Percentiles rank a stretch among this genome's conserved stretches.
Evolutionary conservation across 2,113 vertebrate genomes (phyloP).

Genomic region (Cochlearius cochlearius): DNA sequence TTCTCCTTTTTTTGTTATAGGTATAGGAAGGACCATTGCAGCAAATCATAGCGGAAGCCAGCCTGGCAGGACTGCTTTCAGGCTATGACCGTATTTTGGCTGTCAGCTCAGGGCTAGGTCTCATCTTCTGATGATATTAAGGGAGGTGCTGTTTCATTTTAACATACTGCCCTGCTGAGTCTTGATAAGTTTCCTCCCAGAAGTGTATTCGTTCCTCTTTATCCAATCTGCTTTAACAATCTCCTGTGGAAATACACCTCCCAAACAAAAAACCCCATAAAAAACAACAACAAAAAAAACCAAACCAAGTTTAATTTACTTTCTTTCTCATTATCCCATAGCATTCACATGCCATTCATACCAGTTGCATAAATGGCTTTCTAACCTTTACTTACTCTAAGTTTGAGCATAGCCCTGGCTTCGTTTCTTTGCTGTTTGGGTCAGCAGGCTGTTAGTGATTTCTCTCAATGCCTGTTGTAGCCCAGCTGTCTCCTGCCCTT

Average conservation of each 20-base stretch:
- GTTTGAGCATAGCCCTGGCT: background rate
- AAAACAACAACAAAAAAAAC: background rate
- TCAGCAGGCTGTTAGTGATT: background rate
- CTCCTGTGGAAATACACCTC: background rate
- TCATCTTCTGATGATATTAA: background rate
- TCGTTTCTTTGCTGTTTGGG: background rate
- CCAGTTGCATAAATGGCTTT: background rate
- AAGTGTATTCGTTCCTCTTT: fast-evolving
- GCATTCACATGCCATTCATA: background rate
- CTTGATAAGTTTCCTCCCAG: background rate
- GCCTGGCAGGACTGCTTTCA: background rate
- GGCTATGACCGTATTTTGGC: background rate
- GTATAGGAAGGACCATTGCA: background rate
- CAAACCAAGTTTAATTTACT: background rate
- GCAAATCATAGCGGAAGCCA: background rate
- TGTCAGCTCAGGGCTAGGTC: background rate
- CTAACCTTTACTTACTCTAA: background rate
- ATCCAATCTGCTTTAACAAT: background rate
- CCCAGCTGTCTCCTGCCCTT: slow-evolving; percentile 18
- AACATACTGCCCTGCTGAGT: background rate
- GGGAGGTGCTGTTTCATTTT: background rate
- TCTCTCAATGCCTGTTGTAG: background rate
- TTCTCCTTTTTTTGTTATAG: background rate
- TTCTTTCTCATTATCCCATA: background rate
- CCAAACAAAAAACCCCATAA: background rate